A percentile compares a stretch with the other conserved stretches of the same genome.
These are phyloP conservation scores for Naso thynnoides DNA, from an alignment of 2,797 vertebrate species.

Conservation along the genomic window DNA sequence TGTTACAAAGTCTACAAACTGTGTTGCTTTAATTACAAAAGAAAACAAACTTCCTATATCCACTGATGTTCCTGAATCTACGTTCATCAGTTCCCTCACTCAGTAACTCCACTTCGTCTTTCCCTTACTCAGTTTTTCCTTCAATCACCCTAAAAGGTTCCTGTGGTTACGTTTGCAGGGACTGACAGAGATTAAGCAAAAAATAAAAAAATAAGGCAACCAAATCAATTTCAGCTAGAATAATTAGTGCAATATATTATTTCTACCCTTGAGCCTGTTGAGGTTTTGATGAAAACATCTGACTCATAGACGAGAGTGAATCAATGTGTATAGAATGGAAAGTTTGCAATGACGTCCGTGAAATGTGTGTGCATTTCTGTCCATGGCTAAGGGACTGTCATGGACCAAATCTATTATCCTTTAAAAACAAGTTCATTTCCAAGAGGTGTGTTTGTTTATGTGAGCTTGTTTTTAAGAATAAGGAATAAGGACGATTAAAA, in stretches of 20 bases:
- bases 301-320: not conserved
- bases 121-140: conserved; percentile 5
- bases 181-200: not conserved
- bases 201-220: not conserved
- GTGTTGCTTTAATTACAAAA: conserved; percentile 5
- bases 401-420: no score
- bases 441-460: not conserved
- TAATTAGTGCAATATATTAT: conserved; percentile 1
- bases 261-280: not conserved
- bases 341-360: conserved; percentile 7
- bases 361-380: conserved; percentile 1
- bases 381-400: not conserved
- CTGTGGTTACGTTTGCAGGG: conserved; percentile 11
- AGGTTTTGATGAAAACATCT: conserved; percentile 16
- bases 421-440: conserved; percentile 6
- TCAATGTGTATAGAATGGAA: conserved; percentile 11
- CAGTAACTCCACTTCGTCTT: conserved; percentile 4
- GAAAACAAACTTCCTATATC: conserved; percentile 1
- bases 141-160: conserved; percentile 16
- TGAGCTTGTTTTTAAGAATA: conserved; percentile 8
- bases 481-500: no score
- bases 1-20: not conserved
- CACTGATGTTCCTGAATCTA: not conserved
- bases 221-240: conserved; percentile 2
- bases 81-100: not conserved